These are phyloP conservation scores for Ceyx melanurus DNA, from an alignment of 2,113 vertebrate species.

Conservation along the genomic window DNA sequence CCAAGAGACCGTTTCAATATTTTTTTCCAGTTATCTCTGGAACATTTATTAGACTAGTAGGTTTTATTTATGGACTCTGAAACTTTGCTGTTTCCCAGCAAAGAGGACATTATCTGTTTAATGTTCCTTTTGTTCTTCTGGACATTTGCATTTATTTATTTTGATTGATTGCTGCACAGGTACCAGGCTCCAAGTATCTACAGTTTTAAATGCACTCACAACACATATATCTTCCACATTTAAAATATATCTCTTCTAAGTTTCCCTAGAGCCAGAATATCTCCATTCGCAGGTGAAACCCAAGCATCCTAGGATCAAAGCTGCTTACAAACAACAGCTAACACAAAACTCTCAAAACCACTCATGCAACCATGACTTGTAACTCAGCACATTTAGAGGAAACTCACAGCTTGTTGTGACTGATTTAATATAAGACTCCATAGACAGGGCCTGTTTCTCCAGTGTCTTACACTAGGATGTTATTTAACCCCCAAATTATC, in stretches of 20 bases:
- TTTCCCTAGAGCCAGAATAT: not conserved
- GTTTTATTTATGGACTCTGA: conserved; percentile 67
- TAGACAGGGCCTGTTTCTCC: not conserved
- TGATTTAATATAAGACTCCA: not conserved
- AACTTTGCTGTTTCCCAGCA: conserved; percentile 9
- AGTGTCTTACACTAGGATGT: not conserved
- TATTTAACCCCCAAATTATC: not conserved
- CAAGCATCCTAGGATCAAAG: not conserved
- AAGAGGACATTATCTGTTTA: conserved; percentile 47
- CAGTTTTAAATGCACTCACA: not conserved
- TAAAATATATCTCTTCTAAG: not conserved
- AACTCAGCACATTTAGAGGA: not conserved
- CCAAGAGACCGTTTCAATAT: conserved; percentile 59
- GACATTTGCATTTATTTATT: conserved; percentile 51
- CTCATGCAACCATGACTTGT: not conserved
- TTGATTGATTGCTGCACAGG: conserved; percentile 30
- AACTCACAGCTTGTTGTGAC: not conserved
- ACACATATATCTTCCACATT: not conserved
- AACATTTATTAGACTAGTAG: conserved; percentile 67
- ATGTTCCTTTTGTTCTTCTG: conserved; percentile 30
- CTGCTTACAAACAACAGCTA: not conserved
- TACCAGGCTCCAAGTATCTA: not conserved
- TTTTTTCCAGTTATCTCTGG: conserved; percentile 71
- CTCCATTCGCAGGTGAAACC: not conserved
- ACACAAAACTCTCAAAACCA: not conserved